A percentile compares a stretch with the other conserved stretches of the same genome.
phyloP scores from a whole-genome alignment of 2,113 vertebrate genomes.

The Ellobius talpinus region DNA sequence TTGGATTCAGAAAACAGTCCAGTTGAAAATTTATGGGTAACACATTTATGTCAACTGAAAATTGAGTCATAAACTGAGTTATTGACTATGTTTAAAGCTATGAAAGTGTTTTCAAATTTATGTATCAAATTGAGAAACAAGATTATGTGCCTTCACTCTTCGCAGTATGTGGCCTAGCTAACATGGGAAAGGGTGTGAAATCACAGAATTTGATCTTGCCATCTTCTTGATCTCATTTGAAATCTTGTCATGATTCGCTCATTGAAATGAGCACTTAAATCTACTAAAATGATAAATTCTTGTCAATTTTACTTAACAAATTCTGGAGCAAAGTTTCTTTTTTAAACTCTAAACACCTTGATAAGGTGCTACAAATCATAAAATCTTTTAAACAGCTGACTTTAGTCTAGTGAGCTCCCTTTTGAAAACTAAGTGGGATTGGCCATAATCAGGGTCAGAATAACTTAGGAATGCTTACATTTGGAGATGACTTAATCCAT shows the following conservation, averaged over 20 bases:
- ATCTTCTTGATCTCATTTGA: background rate
- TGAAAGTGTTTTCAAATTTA: background rate
- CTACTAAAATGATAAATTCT: background rate
- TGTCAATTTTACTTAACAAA: background rate
- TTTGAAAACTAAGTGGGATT: background rate
- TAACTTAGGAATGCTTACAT: too few species aligned
- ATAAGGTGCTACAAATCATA: background rate
- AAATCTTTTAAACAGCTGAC: background rate
- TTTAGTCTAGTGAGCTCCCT: background rate
- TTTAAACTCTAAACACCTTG: background rate
- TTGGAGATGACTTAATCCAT: background rate
- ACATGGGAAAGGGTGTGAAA: background rate
- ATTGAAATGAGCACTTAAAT: background rate
- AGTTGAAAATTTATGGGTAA: background rate
- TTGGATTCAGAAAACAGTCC: background rate
- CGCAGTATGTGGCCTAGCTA: background rate
- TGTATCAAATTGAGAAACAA: background rate
- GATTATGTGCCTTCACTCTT: background rate
- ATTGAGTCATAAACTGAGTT: too few species aligned
- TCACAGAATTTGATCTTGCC: background rate
- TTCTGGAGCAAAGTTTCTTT: background rate
- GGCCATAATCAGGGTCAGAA: background rate
- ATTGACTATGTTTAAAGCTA: background rate
- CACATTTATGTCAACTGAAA: background rate
- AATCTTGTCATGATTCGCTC: background rate